phyloP scores from a whole-genome alignment of 2,888 invertebrate species.

The Meliscaeva auricollis region DNA sequence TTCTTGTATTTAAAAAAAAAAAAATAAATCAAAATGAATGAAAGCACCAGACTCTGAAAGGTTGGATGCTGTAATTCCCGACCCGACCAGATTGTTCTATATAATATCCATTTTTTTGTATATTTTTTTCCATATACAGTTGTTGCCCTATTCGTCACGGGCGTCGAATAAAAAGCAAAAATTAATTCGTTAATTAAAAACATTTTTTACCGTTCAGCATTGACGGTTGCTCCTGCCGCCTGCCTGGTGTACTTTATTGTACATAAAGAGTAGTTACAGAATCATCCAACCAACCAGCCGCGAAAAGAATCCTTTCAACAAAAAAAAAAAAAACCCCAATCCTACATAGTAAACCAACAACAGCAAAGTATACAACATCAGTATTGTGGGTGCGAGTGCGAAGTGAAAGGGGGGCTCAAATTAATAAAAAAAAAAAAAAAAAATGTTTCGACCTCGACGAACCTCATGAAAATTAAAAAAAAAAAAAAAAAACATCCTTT shows the following conservation, averaged over 20 bases:
- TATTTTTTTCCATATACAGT: conserved; percentile 30
- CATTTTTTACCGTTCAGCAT: conserved; percentile 69
- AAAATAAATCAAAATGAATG: conserved; percentile 40
- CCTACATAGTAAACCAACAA: neutral
- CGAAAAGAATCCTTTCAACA: conserved; percentile 41
- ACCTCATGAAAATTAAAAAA: conserved; percentile 1
- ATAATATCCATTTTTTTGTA: neutral
- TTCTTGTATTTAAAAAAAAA: neutral
- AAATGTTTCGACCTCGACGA: conserved; percentile 65
- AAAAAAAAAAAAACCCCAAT: conserved; percentile 14
- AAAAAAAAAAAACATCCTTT: conserved; percentile 62
- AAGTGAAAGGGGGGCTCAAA: neutral
- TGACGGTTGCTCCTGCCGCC: conserved; percentile 43
- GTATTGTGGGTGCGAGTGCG: conserved; percentile 12
- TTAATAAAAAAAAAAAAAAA: conserved; percentile 17
- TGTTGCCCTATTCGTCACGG: conserved; percentile 67
- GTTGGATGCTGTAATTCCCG: conserved; percentile 32
- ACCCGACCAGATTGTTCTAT: conserved; percentile 36
- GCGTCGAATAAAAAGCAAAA: conserved; percentile 75
- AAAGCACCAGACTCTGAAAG: conserved; percentile 48
- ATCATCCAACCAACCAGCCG: conserved; percentile 57
- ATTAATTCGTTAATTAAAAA: conserved; percentile 76
- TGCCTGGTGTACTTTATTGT: neutral
- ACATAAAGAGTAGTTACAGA: conserved; percentile 58
- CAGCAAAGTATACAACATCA: conserved; percentile 35